Conservation (phyloP, 2,797 vertebrate genomes). For the Gymnodraco acuticeps region DNA sequence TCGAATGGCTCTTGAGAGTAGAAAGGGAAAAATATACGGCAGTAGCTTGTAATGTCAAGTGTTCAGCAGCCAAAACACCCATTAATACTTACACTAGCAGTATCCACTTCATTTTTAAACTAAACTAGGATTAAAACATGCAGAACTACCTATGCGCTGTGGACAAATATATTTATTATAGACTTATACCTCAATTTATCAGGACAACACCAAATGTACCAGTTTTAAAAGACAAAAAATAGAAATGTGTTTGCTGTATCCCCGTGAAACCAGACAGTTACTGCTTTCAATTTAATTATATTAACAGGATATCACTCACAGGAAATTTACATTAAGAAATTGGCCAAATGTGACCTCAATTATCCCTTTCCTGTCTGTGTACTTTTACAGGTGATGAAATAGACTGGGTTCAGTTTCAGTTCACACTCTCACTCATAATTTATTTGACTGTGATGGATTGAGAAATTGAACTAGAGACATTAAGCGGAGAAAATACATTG, state of each 20-base stretch:
- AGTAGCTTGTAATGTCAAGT: background rate
- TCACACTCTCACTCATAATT: conserved; percentile 26
- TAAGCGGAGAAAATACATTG: conserved; percentile 18
- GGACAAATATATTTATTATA: background rate
- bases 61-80: background rate
- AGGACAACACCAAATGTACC: background rate
- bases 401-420: conserved; percentile 38
- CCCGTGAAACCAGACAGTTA: background rate
- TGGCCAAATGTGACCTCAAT: conserved; percentile 18
- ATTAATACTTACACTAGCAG: background rate
- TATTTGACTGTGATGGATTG: conserved; percentile 21
- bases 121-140: background rate
- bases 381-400: conserved; percentile 12
- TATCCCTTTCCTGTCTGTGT: conserved; percentile 1
- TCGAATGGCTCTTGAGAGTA: background rate
- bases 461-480: conserved; percentile 24
- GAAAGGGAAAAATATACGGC: background rate
- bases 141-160: background rate
- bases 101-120: background rate
- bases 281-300: background rate
- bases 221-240: background rate
- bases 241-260: background rate
- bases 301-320: background rate
- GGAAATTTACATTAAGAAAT: background rate
- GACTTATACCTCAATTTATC: background rate